phyloP scores from a whole-genome alignment of 1,140 invertebrate species.

The Drosophila triauraria region DNA sequence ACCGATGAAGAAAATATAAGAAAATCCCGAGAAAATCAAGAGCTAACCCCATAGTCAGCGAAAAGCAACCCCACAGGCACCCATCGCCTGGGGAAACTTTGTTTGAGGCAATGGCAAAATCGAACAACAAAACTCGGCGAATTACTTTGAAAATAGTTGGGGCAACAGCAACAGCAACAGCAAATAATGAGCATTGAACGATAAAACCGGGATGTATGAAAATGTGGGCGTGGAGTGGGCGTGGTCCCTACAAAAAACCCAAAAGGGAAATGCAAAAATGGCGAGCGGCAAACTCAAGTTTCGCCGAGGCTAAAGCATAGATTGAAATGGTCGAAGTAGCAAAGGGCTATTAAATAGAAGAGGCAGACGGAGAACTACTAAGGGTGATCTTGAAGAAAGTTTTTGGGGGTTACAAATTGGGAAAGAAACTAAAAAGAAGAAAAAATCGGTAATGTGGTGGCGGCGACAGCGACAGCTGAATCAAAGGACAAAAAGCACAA shows the following conservation, averaged over 20 bases:
- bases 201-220: constrained; percentile 50
- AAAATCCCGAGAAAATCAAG: constrained; percentile 37
- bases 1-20: constrained; percentile 24
- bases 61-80: constrained; percentile 18
- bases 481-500: constrained; percentile 19
- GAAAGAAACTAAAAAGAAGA: background rate
- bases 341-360: constrained; percentile 13
- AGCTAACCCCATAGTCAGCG: constrained; percentile 13
- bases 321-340: constrained; percentile 34
- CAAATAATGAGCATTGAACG: constrained; percentile 71
- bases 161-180: constrained; percentile 36
- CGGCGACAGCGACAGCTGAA: constrained; percentile 27
- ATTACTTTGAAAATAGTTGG: constrained; percentile 73
- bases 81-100: constrained; percentile 35
- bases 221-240: constrained; percentile 16
- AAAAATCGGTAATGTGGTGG: background rate
- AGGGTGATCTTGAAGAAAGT: constrained; percentile 35
- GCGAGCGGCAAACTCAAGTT: constrained; percentile 26
- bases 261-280: constrained; percentile 52
- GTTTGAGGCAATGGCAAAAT: constrained; percentile 39
- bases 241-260: constrained; percentile 15
- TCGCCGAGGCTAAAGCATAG: constrained; percentile 28
- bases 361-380: background rate
- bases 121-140: constrained; percentile 70
- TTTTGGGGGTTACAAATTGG: constrained; percentile 6